phyloP scores from a whole-genome alignment of 2,113 vertebrate genomes.

The Gasterosteus nipponicus region DNA sequence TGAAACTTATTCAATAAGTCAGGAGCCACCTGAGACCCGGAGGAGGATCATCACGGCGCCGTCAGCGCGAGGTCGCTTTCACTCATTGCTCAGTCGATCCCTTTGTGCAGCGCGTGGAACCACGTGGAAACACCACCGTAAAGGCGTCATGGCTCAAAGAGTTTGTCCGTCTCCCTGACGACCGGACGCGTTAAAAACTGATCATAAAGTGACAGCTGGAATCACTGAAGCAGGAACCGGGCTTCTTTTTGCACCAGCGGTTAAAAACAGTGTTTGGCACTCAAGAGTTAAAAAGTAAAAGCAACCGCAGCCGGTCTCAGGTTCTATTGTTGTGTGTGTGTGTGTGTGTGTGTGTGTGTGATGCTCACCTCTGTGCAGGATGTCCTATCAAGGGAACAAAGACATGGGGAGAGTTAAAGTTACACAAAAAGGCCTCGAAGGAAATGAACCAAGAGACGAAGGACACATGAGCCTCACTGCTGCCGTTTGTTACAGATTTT shows the following conservation, averaged over 20 bases:
- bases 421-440: constrained; percentile 31
- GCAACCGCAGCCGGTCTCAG: constrained; percentile 9
- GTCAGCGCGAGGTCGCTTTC: constrained; percentile 19
- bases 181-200: neutral
- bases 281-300: constrained; percentile 18
- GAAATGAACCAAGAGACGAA: neutral
- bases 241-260: neutral
- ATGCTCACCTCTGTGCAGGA: constrained; percentile 34
- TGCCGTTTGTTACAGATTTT: neutral
- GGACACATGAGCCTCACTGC: neutral
- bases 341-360: constrained; percentile 30
- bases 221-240: neutral
- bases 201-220: neutral
- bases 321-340: constrained; percentile 15
- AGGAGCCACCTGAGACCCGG: constrained; percentile 52
- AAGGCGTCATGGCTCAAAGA: constrained; percentile 41
- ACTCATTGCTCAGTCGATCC: neutral
- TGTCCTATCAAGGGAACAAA: constrained; percentile 29
- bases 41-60: neutral
- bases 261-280: neutral
- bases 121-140: neutral
- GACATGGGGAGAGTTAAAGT: constrained; percentile 44
- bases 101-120: too few species aligned
- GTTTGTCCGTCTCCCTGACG: constrained; percentile 53
- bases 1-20: constrained; percentile 46